Percentiles rank a stretch among this genome's conserved stretches.
These are phyloP conservation scores for Sylvilagus bachmani DNA, from an alignment of 2,113 vertebrate genomes.

Conservation along the genomic window DNA sequence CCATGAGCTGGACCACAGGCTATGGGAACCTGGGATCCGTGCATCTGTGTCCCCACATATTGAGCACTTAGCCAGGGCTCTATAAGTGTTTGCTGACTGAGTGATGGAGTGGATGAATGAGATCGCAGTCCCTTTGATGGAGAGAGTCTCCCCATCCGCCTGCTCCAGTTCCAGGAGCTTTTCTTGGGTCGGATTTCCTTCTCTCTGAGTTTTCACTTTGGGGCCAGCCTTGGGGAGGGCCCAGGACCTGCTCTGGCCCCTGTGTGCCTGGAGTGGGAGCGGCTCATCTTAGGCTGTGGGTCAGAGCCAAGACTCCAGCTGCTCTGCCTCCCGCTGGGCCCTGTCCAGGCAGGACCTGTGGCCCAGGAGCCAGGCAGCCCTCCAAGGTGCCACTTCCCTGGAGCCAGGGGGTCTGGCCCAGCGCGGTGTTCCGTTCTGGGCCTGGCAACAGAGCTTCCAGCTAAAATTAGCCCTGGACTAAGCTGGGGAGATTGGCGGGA, in stretches of 20 bases:
- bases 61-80: neutral
- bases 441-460: constrained; percentile 14
- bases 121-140: neutral
- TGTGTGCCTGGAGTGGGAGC: neutral
- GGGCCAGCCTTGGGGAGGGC: neutral
- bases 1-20: neutral
- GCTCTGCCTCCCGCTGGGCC: neutral
- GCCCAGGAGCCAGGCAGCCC: neutral
- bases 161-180: neutral
- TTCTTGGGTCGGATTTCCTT: neutral
- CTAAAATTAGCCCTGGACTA: constrained; percentile 80
- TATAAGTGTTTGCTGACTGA: neutral
- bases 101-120: neutral
- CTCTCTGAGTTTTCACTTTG: neutral
- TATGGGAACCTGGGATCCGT: neutral
- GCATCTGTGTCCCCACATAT: neutral
- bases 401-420: constrained; percentile 74
- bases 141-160: neutral
- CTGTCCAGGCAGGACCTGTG: constrained; percentile 28
- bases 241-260: neutral
- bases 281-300: neutral
- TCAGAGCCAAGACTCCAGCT: neutral
- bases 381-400: constrained; percentile 39
- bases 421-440: constrained; percentile 24
- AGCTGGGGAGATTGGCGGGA: constrained; percentile 71